Evolutionary conservation across 2,113 vertebrate genomes (phyloP).

Genomic region (Myrmecobius fasciatus): DNA sequence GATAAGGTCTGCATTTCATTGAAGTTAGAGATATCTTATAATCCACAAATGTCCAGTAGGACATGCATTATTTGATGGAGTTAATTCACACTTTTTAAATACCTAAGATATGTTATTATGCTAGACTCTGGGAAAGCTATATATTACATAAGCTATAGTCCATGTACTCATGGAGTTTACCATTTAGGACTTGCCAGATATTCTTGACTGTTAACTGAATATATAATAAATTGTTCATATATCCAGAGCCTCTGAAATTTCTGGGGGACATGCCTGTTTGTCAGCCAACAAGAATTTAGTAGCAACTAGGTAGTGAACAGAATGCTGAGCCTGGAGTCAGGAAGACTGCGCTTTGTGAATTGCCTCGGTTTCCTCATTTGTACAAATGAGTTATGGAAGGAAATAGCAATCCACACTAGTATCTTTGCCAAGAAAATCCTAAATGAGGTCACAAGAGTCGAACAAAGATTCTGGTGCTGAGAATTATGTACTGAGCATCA

Average conservation of each 20-base stretch:
- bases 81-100: neutral
- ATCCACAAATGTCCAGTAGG: neutral
- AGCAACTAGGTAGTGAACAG: neutral
- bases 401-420: no score
- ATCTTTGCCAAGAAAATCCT: no score
- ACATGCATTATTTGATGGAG: neutral
- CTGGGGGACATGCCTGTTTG: neutral
- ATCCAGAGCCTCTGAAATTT: neutral
- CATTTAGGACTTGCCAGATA: neutral
- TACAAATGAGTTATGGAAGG: no score
- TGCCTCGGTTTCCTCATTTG: no score
- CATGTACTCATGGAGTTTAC: neutral
- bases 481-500: neutral
- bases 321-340: no score
- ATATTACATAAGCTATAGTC: neutral
- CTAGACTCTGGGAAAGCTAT: neutral
- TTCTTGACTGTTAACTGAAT: neutral
- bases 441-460: no score
- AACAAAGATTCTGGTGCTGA: no score
- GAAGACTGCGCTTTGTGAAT: no score
- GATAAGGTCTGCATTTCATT: neutral
- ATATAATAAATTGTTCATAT: neutral
- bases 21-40: neutral
- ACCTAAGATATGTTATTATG: neutral
- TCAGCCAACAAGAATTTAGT: neutral